Conservation (phyloP, 1,140 invertebrate species). For the Dryas iulia region DNA sequence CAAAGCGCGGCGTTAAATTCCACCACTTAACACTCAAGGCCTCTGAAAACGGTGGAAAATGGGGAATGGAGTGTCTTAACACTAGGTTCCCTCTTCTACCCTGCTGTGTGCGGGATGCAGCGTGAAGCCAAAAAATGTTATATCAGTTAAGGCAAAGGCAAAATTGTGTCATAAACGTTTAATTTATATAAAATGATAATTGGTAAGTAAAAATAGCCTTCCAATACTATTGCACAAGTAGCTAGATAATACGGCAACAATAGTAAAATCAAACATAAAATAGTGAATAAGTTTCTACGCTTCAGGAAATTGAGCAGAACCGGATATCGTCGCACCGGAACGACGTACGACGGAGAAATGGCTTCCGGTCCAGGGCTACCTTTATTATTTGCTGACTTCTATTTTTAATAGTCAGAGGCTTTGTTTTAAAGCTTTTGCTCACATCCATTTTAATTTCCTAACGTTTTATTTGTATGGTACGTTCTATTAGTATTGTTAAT, state of each 20-base stretch:
- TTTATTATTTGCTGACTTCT: slow-evolving; percentile 29
- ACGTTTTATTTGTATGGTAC: background rate
- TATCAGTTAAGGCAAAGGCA: no score
- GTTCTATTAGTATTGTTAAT: background rate
- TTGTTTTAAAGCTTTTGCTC: background rate
- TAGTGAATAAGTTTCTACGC: slow-evolving; percentile 43
- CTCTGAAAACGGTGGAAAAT: no score
- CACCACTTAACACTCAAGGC: no score
- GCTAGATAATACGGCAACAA: slow-evolving; percentile 9
- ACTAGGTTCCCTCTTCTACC: no score
- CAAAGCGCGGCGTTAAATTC: no score
- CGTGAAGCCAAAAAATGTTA: no score
- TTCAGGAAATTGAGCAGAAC: slow-evolving; percentile 69
- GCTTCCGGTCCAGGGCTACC: slow-evolving; percentile 55
- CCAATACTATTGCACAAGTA: background rate
- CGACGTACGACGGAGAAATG: slow-evolving; percentile 61
- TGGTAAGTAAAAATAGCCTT: background rate
- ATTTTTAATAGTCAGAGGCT: slow-evolving; percentile 12
- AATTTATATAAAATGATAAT: background rate
- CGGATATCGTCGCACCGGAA: slow-evolving; percentile 65
- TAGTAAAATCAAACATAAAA: slow-evolving; percentile 27
- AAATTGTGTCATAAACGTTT: no score
- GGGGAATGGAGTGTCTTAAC: no score
- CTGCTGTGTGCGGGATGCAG: no score
- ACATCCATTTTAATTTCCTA: background rate